phyloP scores from a whole-genome alignment of 2,113 vertebrate species.

The Protomyctophum bolini region DNA sequence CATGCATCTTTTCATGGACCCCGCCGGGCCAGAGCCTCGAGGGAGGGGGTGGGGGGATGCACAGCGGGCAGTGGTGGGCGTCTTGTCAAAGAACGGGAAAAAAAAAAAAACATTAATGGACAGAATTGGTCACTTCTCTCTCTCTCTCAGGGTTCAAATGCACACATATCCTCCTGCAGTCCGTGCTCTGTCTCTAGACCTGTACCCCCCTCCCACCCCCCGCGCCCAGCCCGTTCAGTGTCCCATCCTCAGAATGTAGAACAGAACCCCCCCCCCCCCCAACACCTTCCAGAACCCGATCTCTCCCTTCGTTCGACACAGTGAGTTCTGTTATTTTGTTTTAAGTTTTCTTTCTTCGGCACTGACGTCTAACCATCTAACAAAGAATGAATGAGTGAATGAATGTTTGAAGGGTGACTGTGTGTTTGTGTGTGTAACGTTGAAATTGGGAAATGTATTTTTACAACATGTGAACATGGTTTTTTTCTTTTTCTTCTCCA shows the following conservation, averaged over 20 bases:
- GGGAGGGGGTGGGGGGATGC: slow-evolving; percentile 15
- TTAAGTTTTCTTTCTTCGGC: slow-evolving; percentile 60
- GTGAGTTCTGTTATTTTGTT: slow-evolving; percentile 45
- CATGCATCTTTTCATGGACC: slow-evolving; percentile 24
- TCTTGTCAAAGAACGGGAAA: slow-evolving; percentile 55
- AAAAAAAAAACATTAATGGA: slow-evolving; percentile 21
- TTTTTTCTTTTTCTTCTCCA: slow-evolving; percentile 62
- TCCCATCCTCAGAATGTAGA: slow-evolving; percentile 50
- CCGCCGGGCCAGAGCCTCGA: slow-evolving; percentile 21
- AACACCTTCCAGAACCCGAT: slow-evolving; percentile 43
- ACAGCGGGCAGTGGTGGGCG: slow-evolving; percentile 54
- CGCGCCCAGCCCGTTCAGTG: slow-evolving; percentile 27
- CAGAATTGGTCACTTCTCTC: slow-evolving; percentile 75
- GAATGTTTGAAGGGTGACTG: slow-evolving; percentile 76
- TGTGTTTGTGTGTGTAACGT: slow-evolving; percentile 60
- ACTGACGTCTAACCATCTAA: slow-evolving; percentile 78
- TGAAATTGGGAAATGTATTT: slow-evolving; percentile 84
- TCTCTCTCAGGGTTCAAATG: slow-evolving; percentile 84
- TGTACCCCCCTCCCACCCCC: background rate
- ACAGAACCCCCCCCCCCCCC: slow-evolving; percentile 19
- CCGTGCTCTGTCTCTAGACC: slow-evolving; percentile 19
- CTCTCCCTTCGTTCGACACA: slow-evolving; percentile 59
- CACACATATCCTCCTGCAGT: slow-evolving; percentile 76
- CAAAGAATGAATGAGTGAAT: slow-evolving; percentile 70
- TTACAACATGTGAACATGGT: slow-evolving; percentile 82